Percentiles rank a stretch among this genome's conserved stretches.
phyloP scores from a whole-genome alignment of 2,797 vertebrate species.

The Notolepis coatsorum region DNA sequence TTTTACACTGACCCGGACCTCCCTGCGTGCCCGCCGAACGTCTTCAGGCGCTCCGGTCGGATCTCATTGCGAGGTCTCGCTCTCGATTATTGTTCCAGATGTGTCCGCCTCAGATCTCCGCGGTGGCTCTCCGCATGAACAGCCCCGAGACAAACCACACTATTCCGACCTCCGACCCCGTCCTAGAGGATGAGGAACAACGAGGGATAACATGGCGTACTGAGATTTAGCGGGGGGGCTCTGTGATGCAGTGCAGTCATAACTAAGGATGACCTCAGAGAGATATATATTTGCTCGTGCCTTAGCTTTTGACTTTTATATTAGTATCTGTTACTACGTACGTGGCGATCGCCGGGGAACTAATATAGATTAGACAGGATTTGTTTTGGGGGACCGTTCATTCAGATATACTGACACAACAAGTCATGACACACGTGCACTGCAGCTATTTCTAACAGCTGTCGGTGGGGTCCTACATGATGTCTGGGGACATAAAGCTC shows the following conservation, averaged over 20 bases:
- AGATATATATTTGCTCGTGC: neutral
- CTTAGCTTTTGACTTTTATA: constrained; percentile 1
- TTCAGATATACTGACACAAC: neutral
- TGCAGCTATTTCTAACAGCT: constrained; percentile 16
- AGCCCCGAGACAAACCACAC: constrained; percentile 16
- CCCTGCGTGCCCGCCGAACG: constrained; percentile 67
- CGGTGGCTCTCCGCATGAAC: constrained; percentile 57
- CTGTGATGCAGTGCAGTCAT: neutral
- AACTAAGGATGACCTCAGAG: neutral
- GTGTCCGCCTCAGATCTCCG: constrained; percentile 61
- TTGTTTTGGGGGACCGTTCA: neutral
- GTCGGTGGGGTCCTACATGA: neutral
- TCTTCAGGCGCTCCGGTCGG: constrained; percentile 34
- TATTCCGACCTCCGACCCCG: constrained; percentile 32
- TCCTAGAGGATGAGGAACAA: constrained; percentile 14
- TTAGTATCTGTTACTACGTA: too few relatives aligned
- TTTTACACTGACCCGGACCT: constrained; percentile 65
- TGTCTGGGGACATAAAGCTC: neutral
- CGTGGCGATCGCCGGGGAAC: too few relatives aligned
- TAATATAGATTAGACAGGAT: too few relatives aligned
- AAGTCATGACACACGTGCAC: constrained; percentile 11
- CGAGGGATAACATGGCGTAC: constrained; percentile 20
- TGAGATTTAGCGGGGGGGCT: neutral
- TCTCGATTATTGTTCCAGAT: constrained; percentile 29
- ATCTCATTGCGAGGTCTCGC: constrained; percentile 15